Base-by-base conservation (phyloP, 2,113 vertebrate genomes). In the Miniopterus natalensis region DNA sequence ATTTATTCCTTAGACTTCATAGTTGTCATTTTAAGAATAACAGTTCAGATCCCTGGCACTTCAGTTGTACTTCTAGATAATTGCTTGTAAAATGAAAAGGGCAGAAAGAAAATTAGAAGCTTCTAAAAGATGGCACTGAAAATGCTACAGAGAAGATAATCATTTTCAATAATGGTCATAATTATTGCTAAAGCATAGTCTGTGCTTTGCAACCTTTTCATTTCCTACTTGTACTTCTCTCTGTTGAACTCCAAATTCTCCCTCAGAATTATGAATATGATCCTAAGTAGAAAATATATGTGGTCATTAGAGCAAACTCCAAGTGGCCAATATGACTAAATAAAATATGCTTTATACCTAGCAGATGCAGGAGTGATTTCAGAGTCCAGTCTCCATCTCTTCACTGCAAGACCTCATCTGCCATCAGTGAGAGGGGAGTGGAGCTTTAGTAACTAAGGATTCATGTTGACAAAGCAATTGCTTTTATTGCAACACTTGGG, bases 1-100 rank as follows among this genome's bases (percentile, higher is more conserved):
- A 79, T 80, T 84, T 95, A 40, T 95, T 98, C 85, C 61, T 92
- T 91, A 97, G 92, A 95, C 88, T 96, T 84, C 17, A 2, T 87
- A 75, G 84, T 96, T 97, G 95, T 93, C 57, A 66, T 90, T 94
- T 89, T 81, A 79, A 96, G 88, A 97, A 90, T n/a, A 98, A n/a
- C 87, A 92, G 36, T 75, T 97, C 1, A 0, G 42, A n/a, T 96
- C 73, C 0, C 2, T 95, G 71, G 70, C 87, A 93, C 89, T 96
- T 95, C 49, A 95, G 80, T 80, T 94, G 84, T 90, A 66, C 91
- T 98, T 95, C 71, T 21, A 95, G 45, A 95, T 93, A 98, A 97
- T 95, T 96, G 92, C 90, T 0, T 0, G 55, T 75, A 94, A 98
- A 98, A 97, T 84, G 81, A 92, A 97, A 96, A 86, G 57, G 47